Evolutionary conservation across 2,113 vertebrate genomes (phyloP), one percentile per base, ranked within the genome.

Genomic region (Talpa occidentalis): DNA sequence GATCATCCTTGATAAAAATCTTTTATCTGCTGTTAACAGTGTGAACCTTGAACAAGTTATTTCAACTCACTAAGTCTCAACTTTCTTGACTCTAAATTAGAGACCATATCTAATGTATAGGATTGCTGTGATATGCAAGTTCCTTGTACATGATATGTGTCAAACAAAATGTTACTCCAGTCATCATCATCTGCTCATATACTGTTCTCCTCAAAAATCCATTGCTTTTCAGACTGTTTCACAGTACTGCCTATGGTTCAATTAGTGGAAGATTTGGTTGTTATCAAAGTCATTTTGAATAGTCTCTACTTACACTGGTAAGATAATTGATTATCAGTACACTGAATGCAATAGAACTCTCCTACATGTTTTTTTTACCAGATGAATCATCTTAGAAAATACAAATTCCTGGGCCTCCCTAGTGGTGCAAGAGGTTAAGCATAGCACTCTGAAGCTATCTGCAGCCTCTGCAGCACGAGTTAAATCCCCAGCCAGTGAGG

Each of bases 331-430:
- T 67, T 16, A 14, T 88, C 49, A 64, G 42, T 84, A 91, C 91
- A 64, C 24, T 74, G 49, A 69, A 60, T 73, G 8, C 17, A 64
- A 30, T 73, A 69, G 24, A n/a, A 42, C 11, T 66, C 26, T 15
- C 52, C 10, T 93, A 66, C 69, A 40, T 91, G 40, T 85, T 69
- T 62, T 86, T 73, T 69, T 86, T 92, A 56, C 17, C 28, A 66
- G 83, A 64, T 76, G 52, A 24, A 76, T 37, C 59, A 59, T 81
- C 19, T 83, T 52, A 70, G 64, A 59, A 74, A 76, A 88, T 64
- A 35, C 5, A 52, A 0, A 77, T n/a, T n/a, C n/a, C n/a, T n/a
- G n/a, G n/a, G n/a, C n/a, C n/a, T n/a, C n/a, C n/a, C n/a, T n/a
- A n/a, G n/a, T n/a, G n/a, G n/a, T n/a, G n/a, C n/a, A n/a, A n/a